phyloP scores from a whole-genome alignment of 2,797 vertebrate genomes.

The Sitta carolinensis region DNA sequence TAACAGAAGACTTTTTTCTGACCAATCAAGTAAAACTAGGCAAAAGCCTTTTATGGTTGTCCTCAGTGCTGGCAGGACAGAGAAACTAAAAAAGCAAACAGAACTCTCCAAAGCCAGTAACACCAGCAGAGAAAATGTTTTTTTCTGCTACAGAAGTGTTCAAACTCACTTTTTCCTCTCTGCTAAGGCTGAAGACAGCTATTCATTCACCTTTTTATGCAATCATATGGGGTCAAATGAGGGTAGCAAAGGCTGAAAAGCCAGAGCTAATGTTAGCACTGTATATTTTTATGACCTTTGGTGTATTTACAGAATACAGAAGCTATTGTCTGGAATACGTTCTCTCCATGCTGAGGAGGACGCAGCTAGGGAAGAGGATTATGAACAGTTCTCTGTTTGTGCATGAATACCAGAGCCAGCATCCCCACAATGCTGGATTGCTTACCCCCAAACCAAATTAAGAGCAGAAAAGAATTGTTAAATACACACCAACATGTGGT shows the following conservation, averaged over 20 bases:
- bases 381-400: background rate
- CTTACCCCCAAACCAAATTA: background rate
- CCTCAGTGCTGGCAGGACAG: background rate
- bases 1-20: background rate
- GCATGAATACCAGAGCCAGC: background rate
- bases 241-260: constrained; percentile 31
- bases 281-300: constrained; percentile 59
- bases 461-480: background rate
- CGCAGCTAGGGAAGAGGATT: background rate
- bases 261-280: constrained; percentile 53
- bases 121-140: background rate
- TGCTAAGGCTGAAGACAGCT: background rate
- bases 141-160: background rate
- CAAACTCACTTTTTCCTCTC: background rate
- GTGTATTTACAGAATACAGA: constrained; percentile 38
- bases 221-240: background rate
- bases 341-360: background rate
- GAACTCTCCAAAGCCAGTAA: background rate
- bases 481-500: background rate
- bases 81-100: background rate
- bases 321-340: constrained; percentile 53
- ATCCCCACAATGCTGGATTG: background rate
- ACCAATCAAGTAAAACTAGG: background rate
- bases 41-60: background rate
- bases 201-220: background rate